These are phyloP conservation scores for Clusia tigrina DNA, from an alignment of 2,888 invertebrate species.

Conservation along the genomic window DNA sequence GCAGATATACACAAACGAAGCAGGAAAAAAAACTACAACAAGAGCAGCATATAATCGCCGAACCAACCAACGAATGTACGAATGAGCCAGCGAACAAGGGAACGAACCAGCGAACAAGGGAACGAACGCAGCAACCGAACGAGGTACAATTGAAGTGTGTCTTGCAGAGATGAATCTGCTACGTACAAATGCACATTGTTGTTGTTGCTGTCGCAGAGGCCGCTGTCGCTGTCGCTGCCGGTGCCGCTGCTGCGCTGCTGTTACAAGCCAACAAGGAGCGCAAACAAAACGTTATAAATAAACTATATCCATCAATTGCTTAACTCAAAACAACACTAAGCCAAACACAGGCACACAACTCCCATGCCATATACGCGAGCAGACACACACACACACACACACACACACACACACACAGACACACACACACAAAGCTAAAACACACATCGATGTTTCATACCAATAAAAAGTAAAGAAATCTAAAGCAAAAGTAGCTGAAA, in stretches of 20 bases:
- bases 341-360: too few species aligned
- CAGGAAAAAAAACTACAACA: background rate
- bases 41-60: background rate
- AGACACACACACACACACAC: conserved; percentile 9
- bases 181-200: conserved; percentile 30
- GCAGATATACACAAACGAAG: conserved; percentile 45
- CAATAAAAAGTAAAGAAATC: conserved; percentile 8
- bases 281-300: conserved; percentile 56
- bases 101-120: conserved; percentile 26
- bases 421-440: conserved; percentile 36
- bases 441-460: conserved; percentile 23
- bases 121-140: conserved; percentile 15
- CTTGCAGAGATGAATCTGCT: conserved; percentile 47
- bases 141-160: conserved; percentile 40
- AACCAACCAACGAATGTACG: conserved; percentile 15
- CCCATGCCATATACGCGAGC: conserved; percentile 18
- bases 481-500: conserved; percentile 23
- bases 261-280: background rate
- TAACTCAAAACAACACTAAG: conserved; percentile 50
- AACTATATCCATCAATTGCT: conserved; percentile 62
- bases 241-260: conserved; percentile 23
- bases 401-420: conserved; percentile 13
- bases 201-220: conserved; percentile 23
- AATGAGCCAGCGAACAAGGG: conserved; percentile 24
- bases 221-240: conserved; percentile 17